Base-by-base conservation (phyloP, 2,888 invertebrate species). In the Orthosia incerta region DNA sequence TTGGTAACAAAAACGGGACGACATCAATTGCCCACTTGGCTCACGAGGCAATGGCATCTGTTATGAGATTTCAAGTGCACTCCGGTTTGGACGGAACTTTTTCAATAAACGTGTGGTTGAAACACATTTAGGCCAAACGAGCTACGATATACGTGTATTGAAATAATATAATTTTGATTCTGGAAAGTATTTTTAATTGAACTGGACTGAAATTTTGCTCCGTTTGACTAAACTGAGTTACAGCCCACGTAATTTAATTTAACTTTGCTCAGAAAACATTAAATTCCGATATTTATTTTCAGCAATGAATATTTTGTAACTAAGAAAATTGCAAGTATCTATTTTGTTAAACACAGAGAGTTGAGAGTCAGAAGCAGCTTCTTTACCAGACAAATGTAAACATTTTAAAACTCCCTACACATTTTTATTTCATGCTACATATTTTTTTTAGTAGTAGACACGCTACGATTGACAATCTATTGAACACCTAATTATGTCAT, bases 21-120 rank as follows among this genome's bases (percentile, higher is more conserved):
- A 67, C 16, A 64, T 67, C 64, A 71, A 15, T 56, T 26, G 51
- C 13, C 51, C 51, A 65, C 57, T 66, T 74, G 53, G 23, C 61
- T 48, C 7, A 16, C 59, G 23, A 80, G 60, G 63, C 64, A 74
- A 55, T 71, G 39, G 57, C 59, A 60, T 77, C 73, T 67, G 56
- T 67, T 65, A 71, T 75, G 69, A 83, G 86, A 62, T 68, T 78
- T 75, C 69, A 61, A 84, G 81, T 78, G 61, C 73, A 76, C 73
- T 83, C 55, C 31, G 23, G 71, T 80, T 80, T 57, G 55, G 62
- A 11, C 23, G n/a, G 18, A 83, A 86, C 69, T 75, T 83, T 83
- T 83, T 74, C 73, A 83, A 84, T 83, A 84, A 66, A 67, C 56
- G 65, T 48, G 48, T n/a, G 46, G 62, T 70, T 60, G 69, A 63